Percentiles rank a stretch among this genome's conserved stretches.
Evolutionary conservation across 2,888 invertebrate species (phyloP).

Genomic region (Cylindroiulus punctatus): DNA sequence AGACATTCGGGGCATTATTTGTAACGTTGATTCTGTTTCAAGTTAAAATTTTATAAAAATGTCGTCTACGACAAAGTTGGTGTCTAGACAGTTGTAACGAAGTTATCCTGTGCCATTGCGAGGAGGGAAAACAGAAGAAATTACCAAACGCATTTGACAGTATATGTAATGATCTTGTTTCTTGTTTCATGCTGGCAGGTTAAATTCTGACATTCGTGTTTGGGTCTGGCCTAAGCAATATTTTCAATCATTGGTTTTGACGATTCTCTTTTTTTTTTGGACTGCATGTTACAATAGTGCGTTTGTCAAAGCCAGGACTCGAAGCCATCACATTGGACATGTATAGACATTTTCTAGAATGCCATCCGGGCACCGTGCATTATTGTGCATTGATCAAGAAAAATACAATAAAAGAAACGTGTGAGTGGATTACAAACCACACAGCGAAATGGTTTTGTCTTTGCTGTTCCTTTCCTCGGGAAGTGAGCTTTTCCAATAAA

Average conservation of each 20-base stretch:
- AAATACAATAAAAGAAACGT: conserved; percentile 21
- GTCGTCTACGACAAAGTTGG: not conserved
- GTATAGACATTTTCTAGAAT: not conserved
- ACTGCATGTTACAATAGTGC: not conserved
- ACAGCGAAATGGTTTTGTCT: not conserved
- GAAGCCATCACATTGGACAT: not conserved
- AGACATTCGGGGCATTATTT: not conserved
- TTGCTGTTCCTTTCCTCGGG: not conserved
- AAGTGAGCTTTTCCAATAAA: conserved; percentile 21
- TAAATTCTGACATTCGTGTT: too few species aligned
- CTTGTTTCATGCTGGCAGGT: too few species aligned
- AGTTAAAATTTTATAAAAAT: not conserved
- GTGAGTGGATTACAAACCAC: not conserved
- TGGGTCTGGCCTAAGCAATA: too few species aligned
- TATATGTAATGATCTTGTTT: too few species aligned
- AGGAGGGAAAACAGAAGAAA: not conserved
- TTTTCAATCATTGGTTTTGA: not conserved
- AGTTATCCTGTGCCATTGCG: not conserved
- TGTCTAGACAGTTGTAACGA: not conserved
- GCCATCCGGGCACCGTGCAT: not conserved
- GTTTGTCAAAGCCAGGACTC: not conserved
- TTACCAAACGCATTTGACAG: too few species aligned
- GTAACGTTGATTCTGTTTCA: not conserved
- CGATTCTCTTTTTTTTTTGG: not conserved
- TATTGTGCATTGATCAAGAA: conserved; percentile 8